phyloP scores from a whole-genome alignment of 2,888 invertebrate species.

The Drosophila trichaetosa region DNA sequence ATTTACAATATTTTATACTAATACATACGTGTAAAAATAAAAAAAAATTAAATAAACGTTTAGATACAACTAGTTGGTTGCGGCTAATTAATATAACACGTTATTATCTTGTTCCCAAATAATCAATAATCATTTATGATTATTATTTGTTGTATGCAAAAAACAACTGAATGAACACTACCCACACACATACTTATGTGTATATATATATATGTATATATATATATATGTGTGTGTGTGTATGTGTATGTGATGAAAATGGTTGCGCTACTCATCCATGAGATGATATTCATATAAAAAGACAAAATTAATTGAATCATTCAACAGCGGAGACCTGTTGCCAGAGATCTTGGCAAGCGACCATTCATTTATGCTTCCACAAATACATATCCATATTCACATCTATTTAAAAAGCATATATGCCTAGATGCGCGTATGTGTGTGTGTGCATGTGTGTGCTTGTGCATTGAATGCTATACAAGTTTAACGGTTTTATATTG shows the following conservation, averaged over 20 bases:
- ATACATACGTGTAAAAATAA: constrained; percentile 20
- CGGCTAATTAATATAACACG: constrained; percentile 48
- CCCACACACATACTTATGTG: constrained; percentile 26
- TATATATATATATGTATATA: background rate
- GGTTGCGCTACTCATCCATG: constrained; percentile 65
- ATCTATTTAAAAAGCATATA: constrained; percentile 8
- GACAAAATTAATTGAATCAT: constrained; percentile 81
- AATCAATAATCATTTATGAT: constrained; percentile 51
- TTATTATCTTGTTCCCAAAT: constrained; percentile 33
- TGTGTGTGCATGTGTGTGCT: background rate
- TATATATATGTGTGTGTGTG: background rate
- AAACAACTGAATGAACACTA: constrained; percentile 46
- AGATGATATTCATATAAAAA: constrained; percentile 65
- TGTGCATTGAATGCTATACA: constrained; percentile 23
- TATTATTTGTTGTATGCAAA: constrained; percentile 5
- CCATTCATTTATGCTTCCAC: constrained; percentile 44
- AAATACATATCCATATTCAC: constrained; percentile 8
- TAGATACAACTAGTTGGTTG: background rate
- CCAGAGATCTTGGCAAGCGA: constrained; percentile 68
- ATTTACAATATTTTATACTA: constrained; percentile 29
- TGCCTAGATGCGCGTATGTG: constrained; percentile 4
- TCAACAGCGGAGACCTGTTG: constrained; percentile 78
- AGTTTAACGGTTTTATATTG: constrained; percentile 42
- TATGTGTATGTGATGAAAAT: constrained; percentile 6
- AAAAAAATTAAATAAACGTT: constrained; percentile 12